A percentile compares a stretch with the other conserved stretches of the same genome.
phyloP scores from a whole-genome alignment of 1,140 invertebrate genomes.

The Neotoxoptera formosana region DNA sequence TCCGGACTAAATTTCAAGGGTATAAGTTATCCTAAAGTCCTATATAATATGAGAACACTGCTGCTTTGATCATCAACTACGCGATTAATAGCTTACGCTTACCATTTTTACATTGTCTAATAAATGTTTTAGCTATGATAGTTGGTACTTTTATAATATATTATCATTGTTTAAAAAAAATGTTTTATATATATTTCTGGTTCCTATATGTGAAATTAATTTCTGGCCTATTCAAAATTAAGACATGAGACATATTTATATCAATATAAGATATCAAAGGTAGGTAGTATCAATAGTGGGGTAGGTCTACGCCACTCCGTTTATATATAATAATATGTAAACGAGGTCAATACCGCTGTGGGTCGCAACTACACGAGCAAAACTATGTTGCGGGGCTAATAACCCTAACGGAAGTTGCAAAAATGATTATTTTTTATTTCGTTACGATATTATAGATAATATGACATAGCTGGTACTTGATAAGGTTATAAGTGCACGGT shows the following conservation, averaged over 20 bases:
- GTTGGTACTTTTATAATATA: too few species aligned
- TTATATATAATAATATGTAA: not conserved
- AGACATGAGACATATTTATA: too few species aligned
- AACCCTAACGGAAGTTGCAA: not conserved
- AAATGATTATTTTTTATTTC: not conserved
- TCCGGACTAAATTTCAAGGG: not conserved
- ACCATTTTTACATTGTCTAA: too few species aligned
- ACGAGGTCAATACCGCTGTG: not conserved
- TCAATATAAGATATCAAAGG: too few species aligned
- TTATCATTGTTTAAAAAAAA: too few species aligned
- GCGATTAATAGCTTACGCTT: too few species aligned
- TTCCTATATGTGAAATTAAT: not conserved
- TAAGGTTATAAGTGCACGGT: too few species aligned
- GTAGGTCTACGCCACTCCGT: rapidly evolving
- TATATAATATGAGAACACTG: too few species aligned
- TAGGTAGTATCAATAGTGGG: not conserved
- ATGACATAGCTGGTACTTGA: too few species aligned
- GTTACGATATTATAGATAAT: not conserved
- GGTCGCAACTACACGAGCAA: not conserved
- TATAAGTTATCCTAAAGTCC: too few species aligned
- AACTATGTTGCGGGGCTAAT: not conserved
- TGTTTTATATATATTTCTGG: not conserved
- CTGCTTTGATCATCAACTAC: too few species aligned
- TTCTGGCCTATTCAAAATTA: not conserved
- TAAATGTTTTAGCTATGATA: too few species aligned